These are phyloP conservation scores for Scartelaos histophorus DNA, from an alignment of 2,113 vertebrate species.

Conservation along the genomic window DNA sequence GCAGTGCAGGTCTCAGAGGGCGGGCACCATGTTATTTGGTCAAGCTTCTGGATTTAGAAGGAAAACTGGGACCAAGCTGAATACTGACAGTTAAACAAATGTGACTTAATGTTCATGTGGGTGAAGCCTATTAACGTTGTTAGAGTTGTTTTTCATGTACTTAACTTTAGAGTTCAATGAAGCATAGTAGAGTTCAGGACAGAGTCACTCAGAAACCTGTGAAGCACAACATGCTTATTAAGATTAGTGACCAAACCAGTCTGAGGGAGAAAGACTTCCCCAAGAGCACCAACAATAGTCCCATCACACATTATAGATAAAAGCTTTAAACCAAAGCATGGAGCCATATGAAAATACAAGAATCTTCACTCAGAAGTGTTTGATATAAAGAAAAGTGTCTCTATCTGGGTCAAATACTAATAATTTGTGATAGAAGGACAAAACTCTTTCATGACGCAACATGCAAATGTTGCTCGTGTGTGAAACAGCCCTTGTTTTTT, in stretches of 20 bases:
- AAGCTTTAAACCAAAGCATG: conserved; percentile 2
- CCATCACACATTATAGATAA: conserved; percentile 8
- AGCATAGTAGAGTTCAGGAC: not conserved
- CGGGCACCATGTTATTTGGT: conserved; percentile 19
- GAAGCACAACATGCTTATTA: conserved; percentile 13
- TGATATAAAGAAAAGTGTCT: conserved; percentile 44
- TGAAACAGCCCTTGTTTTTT: conserved; percentile 54
- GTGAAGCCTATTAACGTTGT: not conserved
- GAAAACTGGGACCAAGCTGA: conserved; percentile 11
- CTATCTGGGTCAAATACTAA: conserved; percentile 63
- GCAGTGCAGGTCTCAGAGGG: conserved; percentile 8
- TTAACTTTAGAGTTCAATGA: not conserved
- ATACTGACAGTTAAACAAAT: not conserved
- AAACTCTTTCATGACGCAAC: conserved; percentile 65
- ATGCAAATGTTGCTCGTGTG: conserved; percentile 52
- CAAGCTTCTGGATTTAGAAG: conserved; percentile 9
- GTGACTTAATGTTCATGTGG: not conserved
- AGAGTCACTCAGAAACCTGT: conserved; percentile 2
- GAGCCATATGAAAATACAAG: not conserved
- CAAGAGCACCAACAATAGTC: conserved; percentile 10
- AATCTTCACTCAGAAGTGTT: conserved; percentile 16
- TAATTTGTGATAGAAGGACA: conserved; percentile 56
- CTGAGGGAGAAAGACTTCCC: conserved; percentile 12
- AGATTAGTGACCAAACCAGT: conserved; percentile 11
- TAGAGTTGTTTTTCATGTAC: not conserved